Evolutionary conservation across 2,113 vertebrate genomes (phyloP).

Genomic region (Neoarius graeffei): DNA sequence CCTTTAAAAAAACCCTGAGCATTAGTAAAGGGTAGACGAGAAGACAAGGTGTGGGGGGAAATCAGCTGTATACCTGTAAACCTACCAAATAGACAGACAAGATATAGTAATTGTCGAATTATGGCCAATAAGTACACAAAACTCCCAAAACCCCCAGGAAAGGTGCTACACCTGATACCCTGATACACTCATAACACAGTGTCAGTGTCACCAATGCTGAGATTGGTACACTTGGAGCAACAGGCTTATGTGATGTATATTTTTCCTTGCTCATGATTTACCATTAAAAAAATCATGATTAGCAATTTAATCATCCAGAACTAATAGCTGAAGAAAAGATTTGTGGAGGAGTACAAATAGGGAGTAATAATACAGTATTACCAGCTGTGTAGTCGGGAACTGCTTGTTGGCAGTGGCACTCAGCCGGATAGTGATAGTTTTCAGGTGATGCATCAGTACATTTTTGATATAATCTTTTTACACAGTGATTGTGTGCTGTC

Average conservation of each 20-base stretch:
- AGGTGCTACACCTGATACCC: not conserved
- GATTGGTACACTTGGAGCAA: not conserved
- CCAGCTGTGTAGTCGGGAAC: not conserved
- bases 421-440: not conserved
- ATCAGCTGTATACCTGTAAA: not conserved
- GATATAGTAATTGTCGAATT: not conserved
- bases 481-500: not conserved
- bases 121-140: not conserved
- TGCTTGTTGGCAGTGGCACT: not conserved
- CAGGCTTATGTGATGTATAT: not conserved
- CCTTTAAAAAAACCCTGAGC: not conserved
- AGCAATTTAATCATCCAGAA: not conserved
- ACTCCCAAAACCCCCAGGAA: not conserved
- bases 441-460: not conserved
- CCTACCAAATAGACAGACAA: not conserved
- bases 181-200: not conserved
- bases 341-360: not conserved
- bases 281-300: not conserved
- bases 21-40: not conserved
- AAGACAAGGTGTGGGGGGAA: not conserved
- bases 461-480: not conserved
- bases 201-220: not conserved
- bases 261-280: not conserved
- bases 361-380: not conserved
- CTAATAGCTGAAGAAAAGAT: not conserved